Percentiles rank a stretch among this genome's conserved stretches.
Conservation (phyloP, 1,140 invertebrate species). For the Drosophila murphyi region DNA sequence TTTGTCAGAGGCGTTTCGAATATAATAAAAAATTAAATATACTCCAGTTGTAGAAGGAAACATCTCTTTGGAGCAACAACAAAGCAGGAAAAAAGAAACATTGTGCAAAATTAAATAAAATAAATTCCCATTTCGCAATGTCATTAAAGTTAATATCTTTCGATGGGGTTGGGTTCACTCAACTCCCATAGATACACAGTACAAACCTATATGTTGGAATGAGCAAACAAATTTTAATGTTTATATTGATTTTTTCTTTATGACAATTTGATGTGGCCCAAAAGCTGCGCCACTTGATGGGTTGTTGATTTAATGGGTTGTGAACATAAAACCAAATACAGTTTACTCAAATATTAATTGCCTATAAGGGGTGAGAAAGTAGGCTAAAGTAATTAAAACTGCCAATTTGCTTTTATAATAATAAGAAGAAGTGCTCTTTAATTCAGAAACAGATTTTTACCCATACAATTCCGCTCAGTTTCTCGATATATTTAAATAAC, state of each 20-base stretch:
- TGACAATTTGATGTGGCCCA: constrained; percentile 56
- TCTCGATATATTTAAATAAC: no score
- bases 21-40: constrained; percentile 73
- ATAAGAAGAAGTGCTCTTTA: no score
- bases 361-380: not conserved
- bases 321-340: not conserved
- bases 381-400: no score
- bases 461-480: no score
- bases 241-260: constrained; percentile 70
- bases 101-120: constrained; percentile 76
- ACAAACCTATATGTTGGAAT: not conserved
- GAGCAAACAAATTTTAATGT: constrained; percentile 46
- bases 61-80: constrained; percentile 36
- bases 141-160: constrained; percentile 75
- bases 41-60: constrained; percentile 35
- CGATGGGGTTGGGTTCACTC: constrained; percentile 10
- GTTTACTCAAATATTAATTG: constrained; percentile 6
- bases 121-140: constrained; percentile 73
- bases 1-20: constrained; percentile 61
- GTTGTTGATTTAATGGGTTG: constrained; percentile 18
- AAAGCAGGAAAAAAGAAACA: constrained; percentile 37
- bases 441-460: no score
- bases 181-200: constrained; percentile 31
- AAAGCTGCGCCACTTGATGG: constrained; percentile 46
- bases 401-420: no score